phyloP scores from a whole-genome alignment of 2,888 invertebrate species.

The Dioctria rufipes region DNA sequence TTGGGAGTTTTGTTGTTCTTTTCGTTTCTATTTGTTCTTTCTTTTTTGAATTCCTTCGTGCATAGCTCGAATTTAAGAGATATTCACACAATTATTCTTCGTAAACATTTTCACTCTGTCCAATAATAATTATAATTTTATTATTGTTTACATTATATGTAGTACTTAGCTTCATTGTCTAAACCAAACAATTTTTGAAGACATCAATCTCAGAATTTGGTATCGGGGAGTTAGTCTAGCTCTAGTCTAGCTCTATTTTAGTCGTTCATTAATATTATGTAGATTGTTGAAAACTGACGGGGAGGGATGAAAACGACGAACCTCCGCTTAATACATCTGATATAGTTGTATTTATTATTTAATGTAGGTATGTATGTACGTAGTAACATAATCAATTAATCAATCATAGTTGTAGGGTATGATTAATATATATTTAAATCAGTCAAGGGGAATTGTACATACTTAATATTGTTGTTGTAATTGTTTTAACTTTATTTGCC shows the following conservation, averaged over 20 bases:
- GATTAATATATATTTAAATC: conserved; percentile 7
- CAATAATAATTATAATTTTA: conserved; percentile 20
- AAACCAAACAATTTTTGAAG: not conserved
- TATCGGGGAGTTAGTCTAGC: too few species aligned
- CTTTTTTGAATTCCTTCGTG: conserved; percentile 23
- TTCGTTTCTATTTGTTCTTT: conserved; percentile 6
- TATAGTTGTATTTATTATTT: too few species aligned
- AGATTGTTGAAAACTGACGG: not conserved
- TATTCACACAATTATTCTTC: not conserved
- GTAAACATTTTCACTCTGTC: not conserved
- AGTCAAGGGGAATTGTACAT: conserved; percentile 14
- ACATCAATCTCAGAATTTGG: too few species aligned
- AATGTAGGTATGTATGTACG: too few species aligned
- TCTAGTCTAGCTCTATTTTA: too few species aligned
- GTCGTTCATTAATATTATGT: too few species aligned
- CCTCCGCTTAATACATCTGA: conserved; percentile 49
- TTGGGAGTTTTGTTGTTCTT: not conserved
- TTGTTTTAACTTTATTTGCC: conserved; percentile 13
- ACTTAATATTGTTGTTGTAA: not conserved
- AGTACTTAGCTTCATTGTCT: not conserved
- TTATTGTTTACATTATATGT: too few species aligned
- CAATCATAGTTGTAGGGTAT: too few species aligned
- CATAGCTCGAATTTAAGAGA: conserved; percentile 34
- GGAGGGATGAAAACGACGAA: conserved; percentile 22
- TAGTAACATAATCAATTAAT: conserved; percentile 20